Evolutionary conservation across 2,888 invertebrate species (phyloP).

Genomic region (Monoplex corrugatus): DNA sequence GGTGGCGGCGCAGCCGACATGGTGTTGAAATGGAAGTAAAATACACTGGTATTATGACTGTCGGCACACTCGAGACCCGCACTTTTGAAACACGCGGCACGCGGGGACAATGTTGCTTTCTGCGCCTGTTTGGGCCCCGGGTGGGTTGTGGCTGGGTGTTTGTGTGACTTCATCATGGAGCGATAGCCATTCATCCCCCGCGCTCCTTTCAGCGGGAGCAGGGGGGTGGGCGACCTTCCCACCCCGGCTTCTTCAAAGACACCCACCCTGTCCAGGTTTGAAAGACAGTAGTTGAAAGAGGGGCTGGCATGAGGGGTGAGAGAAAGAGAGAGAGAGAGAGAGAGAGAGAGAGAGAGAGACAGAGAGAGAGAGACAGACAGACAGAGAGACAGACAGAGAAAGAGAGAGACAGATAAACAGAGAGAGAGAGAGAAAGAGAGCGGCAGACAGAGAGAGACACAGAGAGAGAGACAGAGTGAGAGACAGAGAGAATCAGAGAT

Average conservation of each 20-base stretch:
- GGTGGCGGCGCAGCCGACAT: neutral
- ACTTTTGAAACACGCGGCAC: slow-evolving; percentile 26
- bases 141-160: neutral
- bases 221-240: neutral
- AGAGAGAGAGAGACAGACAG: no score
- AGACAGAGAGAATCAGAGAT: no score
- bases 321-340: neutral
- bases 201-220: slow-evolving; percentile 5
- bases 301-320: neutral
- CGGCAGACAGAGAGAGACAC: no score
- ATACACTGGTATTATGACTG: slow-evolving; percentile 50
- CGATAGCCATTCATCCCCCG: slow-evolving; percentile 33
- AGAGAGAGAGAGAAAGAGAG: no score
- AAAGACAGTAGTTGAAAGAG: no score
- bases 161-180: slow-evolving; percentile 48
- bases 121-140: slow-evolving; percentile 29
- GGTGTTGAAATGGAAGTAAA: slow-evolving; percentile 47
- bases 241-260: slow-evolving; percentile 46
- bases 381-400: no score
- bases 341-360: no score
- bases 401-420: no score
- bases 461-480: no score
- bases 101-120: slow-evolving; percentile 46
- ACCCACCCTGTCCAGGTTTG: slow-evolving; percentile 47
- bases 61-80: slow-evolving; percentile 10